These are phyloP conservation scores for Dynastes maya DNA, from an alignment of 2,888 invertebrate species.

Conservation along the genomic window DNA sequence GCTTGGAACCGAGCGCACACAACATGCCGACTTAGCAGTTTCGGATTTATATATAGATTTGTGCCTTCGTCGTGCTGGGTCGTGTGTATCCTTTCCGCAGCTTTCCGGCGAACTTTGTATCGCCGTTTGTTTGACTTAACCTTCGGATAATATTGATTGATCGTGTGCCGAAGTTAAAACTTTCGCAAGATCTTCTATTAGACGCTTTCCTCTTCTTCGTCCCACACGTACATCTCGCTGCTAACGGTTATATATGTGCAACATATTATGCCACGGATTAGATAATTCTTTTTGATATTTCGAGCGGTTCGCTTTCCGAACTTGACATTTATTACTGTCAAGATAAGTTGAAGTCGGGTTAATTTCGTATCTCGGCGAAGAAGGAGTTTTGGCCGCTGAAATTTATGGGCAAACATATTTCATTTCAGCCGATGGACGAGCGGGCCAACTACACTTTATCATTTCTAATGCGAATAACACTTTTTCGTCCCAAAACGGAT, in stretches of 20 bases:
- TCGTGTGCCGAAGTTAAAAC: conserved; percentile 33
- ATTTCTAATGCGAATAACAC: conserved; percentile 40
- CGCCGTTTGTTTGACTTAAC: conserved; percentile 43
- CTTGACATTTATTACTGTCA: conserved; percentile 44
- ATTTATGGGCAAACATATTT: conserved; percentile 44
- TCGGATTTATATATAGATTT: conserved; percentile 29
- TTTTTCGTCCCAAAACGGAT: conserved; percentile 21
- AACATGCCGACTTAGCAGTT: conserved; percentile 40
- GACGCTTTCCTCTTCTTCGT: neutral
- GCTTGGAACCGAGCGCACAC: neutral
- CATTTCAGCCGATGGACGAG: conserved; percentile 34
- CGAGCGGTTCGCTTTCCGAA: conserved; percentile 27
- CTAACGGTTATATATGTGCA: conserved; percentile 44
- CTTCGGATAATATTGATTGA: conserved; percentile 46
- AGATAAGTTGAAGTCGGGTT: conserved; percentile 43
- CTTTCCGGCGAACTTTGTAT: conserved; percentile 36
- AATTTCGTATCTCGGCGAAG: conserved; percentile 45
- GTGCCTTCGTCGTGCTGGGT: conserved; percentile 12
- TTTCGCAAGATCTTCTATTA: conserved; percentile 30
- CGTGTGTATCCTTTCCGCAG: conserved; percentile 14
- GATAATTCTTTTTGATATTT: conserved; percentile 45
- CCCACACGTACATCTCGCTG: neutral
- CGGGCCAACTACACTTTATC: conserved; percentile 28
- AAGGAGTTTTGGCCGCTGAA: conserved; percentile 31
- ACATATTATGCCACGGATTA: conserved; percentile 44